These are phyloP conservation scores for Chamaea fasciata DNA, from an alignment of 2,113 vertebrate genomes.

Conservation along the genomic window DNA sequence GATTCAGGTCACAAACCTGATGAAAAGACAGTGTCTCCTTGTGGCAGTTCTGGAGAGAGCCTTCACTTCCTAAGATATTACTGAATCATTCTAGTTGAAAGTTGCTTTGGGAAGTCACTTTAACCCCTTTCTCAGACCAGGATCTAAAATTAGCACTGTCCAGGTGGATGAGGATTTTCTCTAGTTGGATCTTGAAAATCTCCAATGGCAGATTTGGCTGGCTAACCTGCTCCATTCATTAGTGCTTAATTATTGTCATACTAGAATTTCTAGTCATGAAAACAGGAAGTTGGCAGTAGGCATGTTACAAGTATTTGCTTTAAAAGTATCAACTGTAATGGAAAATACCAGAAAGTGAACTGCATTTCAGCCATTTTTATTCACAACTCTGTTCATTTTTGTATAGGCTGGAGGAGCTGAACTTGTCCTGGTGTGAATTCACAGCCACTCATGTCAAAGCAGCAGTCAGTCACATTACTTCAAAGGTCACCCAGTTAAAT, in stretches of 20 bases:
- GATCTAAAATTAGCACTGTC: neutral
- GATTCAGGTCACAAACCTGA: neutral
- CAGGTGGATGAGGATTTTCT: neutral
- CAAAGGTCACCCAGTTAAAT: slow-evolving; percentile 81
- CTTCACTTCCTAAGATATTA: neutral
- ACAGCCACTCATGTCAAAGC: slow-evolving; percentile 76
- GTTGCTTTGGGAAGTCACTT: neutral
- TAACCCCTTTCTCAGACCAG: neutral
- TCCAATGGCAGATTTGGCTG: neutral
- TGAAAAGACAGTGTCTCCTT: neutral
- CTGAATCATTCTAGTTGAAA: neutral
- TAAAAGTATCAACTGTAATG: neutral
- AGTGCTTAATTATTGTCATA: neutral
- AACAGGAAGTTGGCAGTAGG: neutral
- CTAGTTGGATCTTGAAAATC: neutral
- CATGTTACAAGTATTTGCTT: neutral
- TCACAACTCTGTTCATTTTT: neutral
- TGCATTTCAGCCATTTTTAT: neutral
- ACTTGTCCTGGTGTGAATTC: slow-evolving; percentile 92
- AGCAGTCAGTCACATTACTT: slow-evolving; percentile 69
- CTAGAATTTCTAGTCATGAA: neutral
- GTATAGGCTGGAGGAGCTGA: slow-evolving; percentile 82
- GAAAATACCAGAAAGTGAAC: neutral
- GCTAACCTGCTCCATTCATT: neutral
- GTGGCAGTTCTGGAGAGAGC: neutral